Evolutionary conservation across 2,888 invertebrate genomes (phyloP).

Genomic region (Mythimna ferrago): DNA sequence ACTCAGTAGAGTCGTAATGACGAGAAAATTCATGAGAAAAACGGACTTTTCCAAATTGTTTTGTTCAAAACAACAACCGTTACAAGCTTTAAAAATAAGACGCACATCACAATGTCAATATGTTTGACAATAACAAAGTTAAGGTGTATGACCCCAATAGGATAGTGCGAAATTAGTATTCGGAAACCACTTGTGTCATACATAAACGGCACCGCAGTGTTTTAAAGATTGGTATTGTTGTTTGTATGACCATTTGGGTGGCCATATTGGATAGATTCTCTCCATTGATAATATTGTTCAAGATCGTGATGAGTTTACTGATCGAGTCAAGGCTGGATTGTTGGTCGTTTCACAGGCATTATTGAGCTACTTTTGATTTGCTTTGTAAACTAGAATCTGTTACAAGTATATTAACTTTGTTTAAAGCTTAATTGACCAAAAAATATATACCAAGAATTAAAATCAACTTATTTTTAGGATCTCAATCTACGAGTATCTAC

Average conservation of each 20-base stretch:
- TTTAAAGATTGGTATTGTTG: slow-evolving; percentile 55
- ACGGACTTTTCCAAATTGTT: background rate
- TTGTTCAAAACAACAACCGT: slow-evolving; percentile 1
- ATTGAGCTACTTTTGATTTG: background rate
- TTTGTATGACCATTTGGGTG: slow-evolving; percentile 50
- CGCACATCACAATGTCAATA: slow-evolving; percentile 43
- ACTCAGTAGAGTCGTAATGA: background rate
- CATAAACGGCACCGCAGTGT: slow-evolving; percentile 45
- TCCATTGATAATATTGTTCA: slow-evolving; percentile 66
- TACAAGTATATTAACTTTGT: background rate
- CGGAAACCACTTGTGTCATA: slow-evolving; percentile 50
- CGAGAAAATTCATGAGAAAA: background rate
- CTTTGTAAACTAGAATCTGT: background rate
- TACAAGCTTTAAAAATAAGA: slow-evolving; percentile 42
- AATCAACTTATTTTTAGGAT: background rate
- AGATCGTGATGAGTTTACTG: slow-evolving; percentile 44
- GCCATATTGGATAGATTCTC: slow-evolving; percentile 56
- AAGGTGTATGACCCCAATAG: slow-evolving; percentile 61
- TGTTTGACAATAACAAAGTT: slow-evolving; percentile 57
- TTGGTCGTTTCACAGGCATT: background rate
- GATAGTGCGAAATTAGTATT: slow-evolving; percentile 62
- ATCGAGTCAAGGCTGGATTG: slow-evolving; percentile 5
- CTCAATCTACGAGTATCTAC: too few relatives aligned
- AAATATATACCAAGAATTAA: background rate
- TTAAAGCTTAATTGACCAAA: background rate